Conservation (phyloP, 2,888 invertebrate genomes). For the Chaetogeoica ovagalla region DNA sequence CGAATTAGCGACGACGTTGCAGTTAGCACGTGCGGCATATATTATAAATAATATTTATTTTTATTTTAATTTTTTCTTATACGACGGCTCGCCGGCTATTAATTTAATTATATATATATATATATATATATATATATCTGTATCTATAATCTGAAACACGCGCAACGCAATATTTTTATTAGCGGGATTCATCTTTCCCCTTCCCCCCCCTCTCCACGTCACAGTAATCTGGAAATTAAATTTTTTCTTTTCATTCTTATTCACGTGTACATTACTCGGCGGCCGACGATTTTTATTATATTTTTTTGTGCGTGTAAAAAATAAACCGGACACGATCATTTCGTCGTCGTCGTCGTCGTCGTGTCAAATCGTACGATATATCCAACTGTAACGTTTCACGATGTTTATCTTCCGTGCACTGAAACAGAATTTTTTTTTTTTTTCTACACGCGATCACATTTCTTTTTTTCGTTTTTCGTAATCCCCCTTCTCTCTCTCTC, state of each 20-base stretch:
- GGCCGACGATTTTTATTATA: slow-evolving; percentile 23
- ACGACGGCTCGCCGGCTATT: slow-evolving; percentile 38
- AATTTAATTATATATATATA: slow-evolving; percentile 51
- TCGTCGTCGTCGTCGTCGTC: slow-evolving; percentile 44
- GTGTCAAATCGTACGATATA: slow-evolving; percentile 21
- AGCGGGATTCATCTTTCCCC: background rate
- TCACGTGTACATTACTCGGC: slow-evolving; percentile 7
- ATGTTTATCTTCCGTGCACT: no score
- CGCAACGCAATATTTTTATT: slow-evolving; percentile 30
- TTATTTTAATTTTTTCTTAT: no score
- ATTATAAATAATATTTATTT: no score
- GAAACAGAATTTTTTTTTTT: no score
- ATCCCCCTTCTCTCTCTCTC: no score
- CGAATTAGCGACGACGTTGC: slow-evolving; percentile 39
- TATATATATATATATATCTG: no score
- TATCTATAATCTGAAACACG: slow-evolving; percentile 43
- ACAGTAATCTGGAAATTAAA: slow-evolving; percentile 28
- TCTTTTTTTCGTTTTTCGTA: no score
- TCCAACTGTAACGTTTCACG: no score
- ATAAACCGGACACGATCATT: slow-evolving; percentile 19
- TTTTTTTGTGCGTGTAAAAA: background rate
- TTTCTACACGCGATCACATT: no score
- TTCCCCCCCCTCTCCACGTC: background rate
- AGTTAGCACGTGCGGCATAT: slow-evolving; percentile 45
- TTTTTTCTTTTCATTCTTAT: background rate